Percentiles rank a stretch among this genome's conserved stretches.
phyloP scores from a whole-genome alignment of 92 coral and sea anemone species.

The Muricea muricata region DNA sequence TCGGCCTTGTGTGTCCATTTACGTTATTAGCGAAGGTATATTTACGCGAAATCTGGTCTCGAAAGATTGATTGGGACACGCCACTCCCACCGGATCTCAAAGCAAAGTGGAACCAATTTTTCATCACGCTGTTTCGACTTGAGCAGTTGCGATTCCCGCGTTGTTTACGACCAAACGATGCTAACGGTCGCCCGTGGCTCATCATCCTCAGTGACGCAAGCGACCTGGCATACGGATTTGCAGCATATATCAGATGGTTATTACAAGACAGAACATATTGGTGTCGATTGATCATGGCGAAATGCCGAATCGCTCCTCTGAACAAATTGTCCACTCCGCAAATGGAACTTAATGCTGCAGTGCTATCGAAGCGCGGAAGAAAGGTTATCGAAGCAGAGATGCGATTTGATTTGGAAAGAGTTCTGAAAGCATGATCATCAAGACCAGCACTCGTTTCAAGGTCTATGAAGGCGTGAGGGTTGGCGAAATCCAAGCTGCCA shows the following conservation, averaged over 20 bases:
- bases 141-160: constrained; percentile 34
- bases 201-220: constrained; percentile 60
- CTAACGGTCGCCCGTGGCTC: constrained; percentile 61
- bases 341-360: constrained; percentile 67
- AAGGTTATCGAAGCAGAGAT: constrained; percentile 58
- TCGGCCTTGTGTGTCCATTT: not conserved
- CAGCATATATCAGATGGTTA: constrained; percentile 59
- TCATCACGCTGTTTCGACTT: constrained; percentile 43
- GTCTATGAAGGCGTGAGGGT: constrained; percentile 66
- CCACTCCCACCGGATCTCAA: constrained; percentile 25
- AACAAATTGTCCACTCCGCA: constrained; percentile 64
- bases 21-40: constrained; percentile 16
- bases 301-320: constrained; percentile 62
- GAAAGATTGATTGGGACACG: constrained; percentile 47
- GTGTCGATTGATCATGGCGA: constrained; percentile 60
- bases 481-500: constrained; percentile 68
- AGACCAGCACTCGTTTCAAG: constrained; percentile 68
- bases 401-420: constrained; percentile 63
- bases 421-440: constrained; percentile 63
- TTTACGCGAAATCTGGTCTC: constrained; percentile 23
- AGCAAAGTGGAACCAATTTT: constrained; percentile 48
- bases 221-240: constrained; percentile 55
- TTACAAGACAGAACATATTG: constrained; percentile 44
- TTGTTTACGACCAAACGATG: constrained; percentile 47
- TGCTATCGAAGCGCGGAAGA: constrained; percentile 65